Conservation (phyloP, 2,797 vertebrate genomes). For the Acrossocheilus fasciatus region DNA sequence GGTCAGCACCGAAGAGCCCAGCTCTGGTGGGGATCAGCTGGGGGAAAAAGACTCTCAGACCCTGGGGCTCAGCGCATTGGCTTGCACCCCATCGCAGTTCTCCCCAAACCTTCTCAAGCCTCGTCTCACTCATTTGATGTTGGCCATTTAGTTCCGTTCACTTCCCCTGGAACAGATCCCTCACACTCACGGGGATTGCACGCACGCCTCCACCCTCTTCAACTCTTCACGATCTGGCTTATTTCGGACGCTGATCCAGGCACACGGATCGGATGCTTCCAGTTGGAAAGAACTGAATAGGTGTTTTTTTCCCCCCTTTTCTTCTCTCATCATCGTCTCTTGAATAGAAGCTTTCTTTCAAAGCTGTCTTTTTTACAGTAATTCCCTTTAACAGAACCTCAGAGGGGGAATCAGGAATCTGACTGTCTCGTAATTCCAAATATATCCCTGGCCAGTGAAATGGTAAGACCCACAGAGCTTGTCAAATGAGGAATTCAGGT, state of each 20-base stretch:
- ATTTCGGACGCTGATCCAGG: conserved; percentile 76
- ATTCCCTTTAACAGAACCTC: conserved; percentile 68
- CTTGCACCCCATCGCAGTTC: conserved; percentile 46
- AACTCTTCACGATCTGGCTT: conserved; percentile 70
- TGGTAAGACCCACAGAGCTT: conserved; percentile 40
- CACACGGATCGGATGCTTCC: conserved; percentile 79
- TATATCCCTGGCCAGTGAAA: conserved; percentile 48
- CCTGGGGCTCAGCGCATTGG: conserved; percentile 22
- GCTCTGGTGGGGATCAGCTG: conserved; percentile 52
- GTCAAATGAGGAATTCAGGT: conserved; percentile 30
- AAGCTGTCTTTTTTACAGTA: conserved; percentile 75
- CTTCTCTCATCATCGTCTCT: conserved; percentile 53
- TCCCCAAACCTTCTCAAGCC: conserved; percentile 69
- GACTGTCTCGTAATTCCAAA: conserved; percentile 57
- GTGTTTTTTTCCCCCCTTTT: conserved; percentile 42
- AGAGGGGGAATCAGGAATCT: conserved; percentile 57
- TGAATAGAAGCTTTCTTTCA: conserved; percentile 74
- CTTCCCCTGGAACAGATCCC: conserved; percentile 60
- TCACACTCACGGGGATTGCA: conserved; percentile 66
- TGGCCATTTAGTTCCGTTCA: conserved; percentile 75
- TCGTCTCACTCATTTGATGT: conserved; percentile 69
- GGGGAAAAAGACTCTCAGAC: conserved; percentile 41
- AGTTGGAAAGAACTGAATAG: conserved; percentile 75
- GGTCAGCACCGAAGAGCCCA: conserved; percentile 57
- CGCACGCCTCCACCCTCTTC: conserved; percentile 60